A percentile compares a stretch with the other conserved stretches of the same genome.
Conservation (phyloP, 2,888 invertebrate genomes). For the Melinaea menophilus region DNA sequence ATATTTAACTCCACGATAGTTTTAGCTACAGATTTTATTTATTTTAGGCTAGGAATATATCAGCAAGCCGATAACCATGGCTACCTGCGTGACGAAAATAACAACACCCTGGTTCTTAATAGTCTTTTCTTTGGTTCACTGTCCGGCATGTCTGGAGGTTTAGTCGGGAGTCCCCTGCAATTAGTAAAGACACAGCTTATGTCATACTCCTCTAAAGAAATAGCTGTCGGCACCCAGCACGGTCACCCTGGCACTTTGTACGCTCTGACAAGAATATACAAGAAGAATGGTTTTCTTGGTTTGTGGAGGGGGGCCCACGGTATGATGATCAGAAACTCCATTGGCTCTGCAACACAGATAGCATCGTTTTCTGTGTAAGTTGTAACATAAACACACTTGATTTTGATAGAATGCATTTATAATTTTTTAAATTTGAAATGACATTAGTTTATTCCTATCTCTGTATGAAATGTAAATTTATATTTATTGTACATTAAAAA, state of each 20-base stretch:
- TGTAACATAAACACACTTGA: background rate
- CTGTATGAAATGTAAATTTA: too few relatives aligned
- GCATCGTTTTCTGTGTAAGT: slow-evolving; percentile 83
- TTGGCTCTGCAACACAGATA: slow-evolving; percentile 91
- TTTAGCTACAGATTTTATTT: background rate
- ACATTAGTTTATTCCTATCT: background rate
- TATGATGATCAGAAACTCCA: slow-evolving; percentile 85
- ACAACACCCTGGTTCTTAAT: slow-evolving; percentile 81
- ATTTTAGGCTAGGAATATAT: slow-evolving; percentile 84
- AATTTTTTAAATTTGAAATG: too few relatives aligned
- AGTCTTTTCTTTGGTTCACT: slow-evolving; percentile 86
- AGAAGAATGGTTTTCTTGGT: slow-evolving; percentile 73
- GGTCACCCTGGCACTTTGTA: slow-evolving; percentile 82
- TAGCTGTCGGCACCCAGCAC: slow-evolving; percentile 95
- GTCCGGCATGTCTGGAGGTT: slow-evolving; percentile 87
- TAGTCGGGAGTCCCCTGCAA: slow-evolving; percentile 91
- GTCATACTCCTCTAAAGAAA: slow-evolving; percentile 83
- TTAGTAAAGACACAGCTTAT: slow-evolving; percentile 94
- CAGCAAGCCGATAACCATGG: slow-evolving; percentile 84
- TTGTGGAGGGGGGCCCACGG: slow-evolving; percentile 87
- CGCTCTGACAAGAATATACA: slow-evolving; percentile 80
- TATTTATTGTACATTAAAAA: too few relatives aligned
- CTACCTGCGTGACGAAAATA: slow-evolving; percentile 78
- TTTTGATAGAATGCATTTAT: background rate
- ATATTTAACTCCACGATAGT: too few relatives aligned